These are phyloP conservation scores for Siniperca undulata DNA, from an alignment of 2,797 vertebrate species.

Conservation along the genomic window DNA sequence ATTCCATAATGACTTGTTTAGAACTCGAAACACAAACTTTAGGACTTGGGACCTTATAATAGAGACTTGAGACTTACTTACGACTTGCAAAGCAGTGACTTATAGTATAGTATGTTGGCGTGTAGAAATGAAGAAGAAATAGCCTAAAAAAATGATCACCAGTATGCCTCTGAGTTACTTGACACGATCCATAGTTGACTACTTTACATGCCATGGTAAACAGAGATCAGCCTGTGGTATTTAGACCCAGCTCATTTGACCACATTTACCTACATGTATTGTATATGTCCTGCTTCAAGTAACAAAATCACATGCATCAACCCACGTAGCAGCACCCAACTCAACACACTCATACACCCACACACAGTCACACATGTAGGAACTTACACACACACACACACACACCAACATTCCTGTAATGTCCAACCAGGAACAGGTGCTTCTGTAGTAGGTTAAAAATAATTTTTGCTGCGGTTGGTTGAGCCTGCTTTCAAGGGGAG, in stretches of 20 bases:
- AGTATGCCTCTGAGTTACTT: background rate
- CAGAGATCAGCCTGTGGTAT: constrained; percentile 15
- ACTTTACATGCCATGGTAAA: constrained; percentile 44
- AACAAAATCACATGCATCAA: background rate
- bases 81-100: background rate
- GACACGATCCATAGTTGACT: background rate
- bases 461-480: constrained; percentile 36
- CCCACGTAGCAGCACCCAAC: background rate
- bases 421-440: constrained; percentile 64
- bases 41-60: background rate
- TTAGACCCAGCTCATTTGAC: constrained; percentile 22
- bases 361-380: background rate
- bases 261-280: constrained; percentile 20
- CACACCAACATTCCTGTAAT: constrained; percentile 52
- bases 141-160: constrained; percentile 1
- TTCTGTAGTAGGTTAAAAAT: constrained; percentile 68
- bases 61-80: background rate
- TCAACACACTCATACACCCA: background rate
- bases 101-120: background rate
- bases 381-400: background rate
- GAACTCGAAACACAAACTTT: background rate
- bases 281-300: background rate
- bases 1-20: background rate
- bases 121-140: background rate
- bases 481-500: constrained; percentile 40